Evolutionary conservation across 2,797 vertebrate genomes (phyloP), one percentile per base, ranked within the genome.

Genomic region (Catamblyrhynchus diadema): DNA sequence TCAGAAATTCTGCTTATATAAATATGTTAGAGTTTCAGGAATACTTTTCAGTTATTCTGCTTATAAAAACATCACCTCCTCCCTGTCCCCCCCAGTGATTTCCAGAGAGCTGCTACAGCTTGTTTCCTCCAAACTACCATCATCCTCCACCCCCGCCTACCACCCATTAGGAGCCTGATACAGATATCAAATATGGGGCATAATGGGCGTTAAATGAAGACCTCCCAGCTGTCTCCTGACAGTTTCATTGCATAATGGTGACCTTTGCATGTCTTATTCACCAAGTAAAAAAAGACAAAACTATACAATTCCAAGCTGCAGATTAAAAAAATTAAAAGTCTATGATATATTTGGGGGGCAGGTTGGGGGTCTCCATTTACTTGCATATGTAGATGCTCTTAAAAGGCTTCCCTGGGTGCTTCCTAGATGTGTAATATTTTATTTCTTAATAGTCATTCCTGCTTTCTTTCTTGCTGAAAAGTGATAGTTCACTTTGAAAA

Each of bases 401-500:
- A 71, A 35, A 75, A 81, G 53, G 25, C 39, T 64, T 64, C 22
- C 61, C 75, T 78, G 77, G 83, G 87, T 64, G 45, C 54, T 92
- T 94, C 90, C 62, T 94, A 73, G 78, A 94, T 28, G 35, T 37
- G 2, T 62, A 73, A 54, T 81, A 81, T 95, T 98, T 95, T 90
- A 78, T 71, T 86, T 92, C 61, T 83, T 94, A 93, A 56, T 35
- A 91, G 54, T 57, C 66, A 87, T 78, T 75, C 57, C 88, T 97
- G 77, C 83, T 37, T 94, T 72, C 86, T 44, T 95, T 94, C 72
- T 94, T 61, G 37, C 62, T 93, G 93, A 95, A 96, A 97, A 97
- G 86, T 75, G 91, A 96, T 71, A 95, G 86, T 77, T 91, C 67
- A 47, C 81, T 97, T 94, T 95, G 86, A 96, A 97, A 96, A 67